phyloP scores from a whole-genome alignment of 2,888 invertebrate species.

The Melitaea athalia region DNA sequence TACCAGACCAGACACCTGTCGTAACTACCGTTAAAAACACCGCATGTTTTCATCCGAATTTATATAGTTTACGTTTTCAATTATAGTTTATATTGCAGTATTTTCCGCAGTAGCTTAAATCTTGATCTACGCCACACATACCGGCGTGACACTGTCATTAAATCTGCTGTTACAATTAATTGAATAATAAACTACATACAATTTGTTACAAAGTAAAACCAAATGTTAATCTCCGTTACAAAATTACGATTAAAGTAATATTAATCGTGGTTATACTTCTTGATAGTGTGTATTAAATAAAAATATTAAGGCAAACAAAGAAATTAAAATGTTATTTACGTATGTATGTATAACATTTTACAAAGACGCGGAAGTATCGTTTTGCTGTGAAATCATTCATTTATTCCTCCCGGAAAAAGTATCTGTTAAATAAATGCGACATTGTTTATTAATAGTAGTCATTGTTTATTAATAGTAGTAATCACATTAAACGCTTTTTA shows the following conservation, averaged over 20 bases:
- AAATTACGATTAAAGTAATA: too few relatives aligned
- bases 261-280: too few relatives aligned
- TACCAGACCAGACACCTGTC: conserved; percentile 3
- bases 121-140: conserved; percentile 29
- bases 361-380: conserved; percentile 43
- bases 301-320: not conserved
- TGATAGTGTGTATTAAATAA: not conserved
- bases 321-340: not conserved
- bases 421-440: conserved; percentile 40
- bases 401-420: conserved; percentile 37
- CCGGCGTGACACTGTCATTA: conserved; percentile 23
- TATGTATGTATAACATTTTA: not conserved
- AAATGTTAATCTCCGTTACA: too few relatives aligned
- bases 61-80: conserved; percentile 22
- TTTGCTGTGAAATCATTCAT: conserved; percentile 36
- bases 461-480: too few relatives aligned
- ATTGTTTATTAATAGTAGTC: conserved; percentile 6
- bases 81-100: conserved; percentile 24
- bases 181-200: not conserved
- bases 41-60: conserved; percentile 21
- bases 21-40: conserved; percentile 7
- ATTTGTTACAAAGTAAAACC: not conserved
- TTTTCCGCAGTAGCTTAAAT: conserved; percentile 23
- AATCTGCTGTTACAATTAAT: conserved; percentile 1
- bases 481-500: too few relatives aligned